phyloP scores from a whole-genome alignment of 2,113 vertebrate genomes.

The Ciconia boyciana region DNA sequence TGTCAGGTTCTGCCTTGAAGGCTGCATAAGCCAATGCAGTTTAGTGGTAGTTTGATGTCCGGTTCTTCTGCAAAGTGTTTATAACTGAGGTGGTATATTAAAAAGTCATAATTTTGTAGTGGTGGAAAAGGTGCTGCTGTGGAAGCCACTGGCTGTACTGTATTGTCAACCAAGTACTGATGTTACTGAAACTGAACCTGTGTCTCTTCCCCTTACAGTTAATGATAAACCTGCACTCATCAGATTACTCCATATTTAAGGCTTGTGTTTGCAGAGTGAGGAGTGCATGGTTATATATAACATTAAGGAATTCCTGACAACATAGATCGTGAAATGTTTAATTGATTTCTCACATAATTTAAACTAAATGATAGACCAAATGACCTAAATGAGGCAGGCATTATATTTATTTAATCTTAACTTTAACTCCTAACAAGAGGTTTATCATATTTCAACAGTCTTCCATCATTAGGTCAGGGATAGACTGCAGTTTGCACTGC shows the following conservation, averaged over 20 bases:
- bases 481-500: neutral
- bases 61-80: neutral
- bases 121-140: neutral
- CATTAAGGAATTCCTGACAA: neutral
- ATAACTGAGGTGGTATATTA: neutral
- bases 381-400: neutral
- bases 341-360: neutral
- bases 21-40: neutral
- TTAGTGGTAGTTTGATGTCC: neutral
- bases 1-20: neutral
- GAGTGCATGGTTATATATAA: neutral
- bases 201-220: neutral
- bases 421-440: neutral
- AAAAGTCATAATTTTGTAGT: neutral
- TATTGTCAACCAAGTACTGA: neutral
- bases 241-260: neutral
- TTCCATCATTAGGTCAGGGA: constrained; percentile 1
- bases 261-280: neutral
- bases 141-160: neutral
- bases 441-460: constrained; percentile 22
- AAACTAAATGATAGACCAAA: neutral
- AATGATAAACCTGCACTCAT: neutral
- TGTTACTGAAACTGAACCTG: neutral
- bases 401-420: constrained; percentile 14
- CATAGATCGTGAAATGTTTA: neutral